Conservation (phyloP, 2,797 vertebrate genomes). For the Gephyroberyx darwinii region DNA sequence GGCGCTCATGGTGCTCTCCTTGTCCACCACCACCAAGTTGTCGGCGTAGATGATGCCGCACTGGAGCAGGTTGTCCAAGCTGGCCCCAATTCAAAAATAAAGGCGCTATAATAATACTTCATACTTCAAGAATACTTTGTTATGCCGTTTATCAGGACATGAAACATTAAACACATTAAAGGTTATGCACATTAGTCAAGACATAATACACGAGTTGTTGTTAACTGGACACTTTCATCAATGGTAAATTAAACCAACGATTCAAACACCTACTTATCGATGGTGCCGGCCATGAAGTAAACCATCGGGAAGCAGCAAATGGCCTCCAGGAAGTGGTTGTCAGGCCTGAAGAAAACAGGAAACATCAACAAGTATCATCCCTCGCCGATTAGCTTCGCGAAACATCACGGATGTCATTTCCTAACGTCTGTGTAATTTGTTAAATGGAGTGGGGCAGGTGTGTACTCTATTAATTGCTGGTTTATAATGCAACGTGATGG, state of each 20-base stretch:
- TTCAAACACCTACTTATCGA: conserved; percentile 90
- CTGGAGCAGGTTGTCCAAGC: conserved; percentile 94
- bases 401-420: conserved; percentile 15
- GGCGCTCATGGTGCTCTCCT: conserved; percentile 97
- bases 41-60: conserved; percentile 97
- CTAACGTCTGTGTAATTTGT: conserved; percentile 2
- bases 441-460: conserved; percentile 2
- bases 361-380: conserved; percentile 34
- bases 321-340: conserved; percentile 96
- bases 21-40: conserved; percentile 97
- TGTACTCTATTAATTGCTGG: not conserved
- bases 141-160: not conserved
- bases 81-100: conserved; percentile 58
- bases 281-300: conserved; percentile 96
- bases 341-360: conserved; percentile 83
- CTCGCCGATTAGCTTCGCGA: conserved; percentile 24
- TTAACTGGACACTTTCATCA: not conserved
- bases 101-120: not conserved
- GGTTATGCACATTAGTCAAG: not conserved
- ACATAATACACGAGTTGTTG: not conserved
- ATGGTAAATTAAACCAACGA: not conserved
- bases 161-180: not conserved
- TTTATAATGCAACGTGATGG: conserved; percentile 9
- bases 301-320: conserved; percentile 99
- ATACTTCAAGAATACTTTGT: too few species aligned